These are phyloP conservation scores for Leptinotarsa defecta DNA, from an alignment of 1,140 invertebrate species.

Conservation along the genomic window DNA sequence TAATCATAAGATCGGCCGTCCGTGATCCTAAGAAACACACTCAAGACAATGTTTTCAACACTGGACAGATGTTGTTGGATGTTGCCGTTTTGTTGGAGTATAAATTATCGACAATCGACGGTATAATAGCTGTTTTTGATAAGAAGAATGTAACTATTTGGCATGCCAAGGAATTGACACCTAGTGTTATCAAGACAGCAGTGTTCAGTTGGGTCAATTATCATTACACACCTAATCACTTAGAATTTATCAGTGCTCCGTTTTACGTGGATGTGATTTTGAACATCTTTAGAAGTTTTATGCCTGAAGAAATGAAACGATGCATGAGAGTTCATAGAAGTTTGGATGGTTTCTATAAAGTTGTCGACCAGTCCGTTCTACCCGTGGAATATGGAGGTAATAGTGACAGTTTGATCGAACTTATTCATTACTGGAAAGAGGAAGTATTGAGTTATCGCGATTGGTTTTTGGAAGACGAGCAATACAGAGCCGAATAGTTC, in stretches of 20 bases:
- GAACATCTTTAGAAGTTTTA: conserved; percentile 71
- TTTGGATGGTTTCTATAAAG: conserved; percentile 54
- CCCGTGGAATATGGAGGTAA: conserved; percentile 67
- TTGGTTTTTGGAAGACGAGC: conserved; percentile 65
- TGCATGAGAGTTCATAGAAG: conserved; percentile 62
- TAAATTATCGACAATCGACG: conserved; percentile 61
- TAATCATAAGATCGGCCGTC: conserved; percentile 62
- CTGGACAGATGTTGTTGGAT: conserved; percentile 64
- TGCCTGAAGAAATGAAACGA: conserved; percentile 66
- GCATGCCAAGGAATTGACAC: conserved; percentile 66
- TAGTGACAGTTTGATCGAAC: conserved; percentile 58
- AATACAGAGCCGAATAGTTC: conserved; percentile 57
- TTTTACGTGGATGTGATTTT: conserved; percentile 69
- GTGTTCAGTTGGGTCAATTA: conserved; percentile 73
- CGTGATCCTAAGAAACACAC: conserved; percentile 63
- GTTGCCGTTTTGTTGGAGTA: conserved; percentile 59
- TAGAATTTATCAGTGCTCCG: conserved; percentile 75
- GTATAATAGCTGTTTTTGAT: conserved; percentile 66
- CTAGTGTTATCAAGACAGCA: conserved; percentile 62
- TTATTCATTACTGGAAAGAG: conserved; percentile 64
- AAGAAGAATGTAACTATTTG: conserved; percentile 62
- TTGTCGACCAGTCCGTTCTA: conserved; percentile 59
- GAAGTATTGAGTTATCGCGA: conserved; percentile 57
- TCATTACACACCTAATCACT: conserved; percentile 68
- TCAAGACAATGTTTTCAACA: conserved; percentile 65